Evolutionary conservation across 2,888 invertebrate genomes (phyloP), one percentile per base, ranked within the genome.

Genomic region (Eurytoma adleriae): DNA sequence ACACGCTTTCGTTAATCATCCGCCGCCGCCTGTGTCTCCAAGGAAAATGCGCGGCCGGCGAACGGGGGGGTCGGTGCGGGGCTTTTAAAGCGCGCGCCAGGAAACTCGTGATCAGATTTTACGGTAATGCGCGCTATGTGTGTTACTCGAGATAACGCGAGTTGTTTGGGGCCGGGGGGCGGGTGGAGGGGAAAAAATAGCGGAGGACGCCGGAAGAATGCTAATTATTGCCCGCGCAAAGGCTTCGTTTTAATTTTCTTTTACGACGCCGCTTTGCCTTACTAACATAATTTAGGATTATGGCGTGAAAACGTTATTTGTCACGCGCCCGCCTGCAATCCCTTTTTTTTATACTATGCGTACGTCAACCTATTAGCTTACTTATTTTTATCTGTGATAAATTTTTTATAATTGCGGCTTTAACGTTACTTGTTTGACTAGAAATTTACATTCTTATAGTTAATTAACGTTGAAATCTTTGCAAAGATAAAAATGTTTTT

Each of bases 1-100:
- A 83, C 79, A 70, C 50, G 83, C 83, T 85, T 85, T 78, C 81
- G 84, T 84, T 84, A 79, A 82, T 81, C 81, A 81, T 78, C 66
- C 57, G 62, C 40, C 20, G 27, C 62, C 18, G n/a, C 61, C 24
- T 27, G 54, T 54, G 59, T 54, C 69, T 78, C 67, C 50, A 71
- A 76, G 76, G 76, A 80, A 77, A 79, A 79, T 79, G 73, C 78
- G 67, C 64, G 67, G 75, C 48, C 66, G 52, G 54, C n/a, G 30
- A 13, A 16, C 7, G 16, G 14, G 24, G 16, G 4, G 54, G n/a
- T 3, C 2, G 54, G 13, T 4, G 54, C 52, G 52, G n/a, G 16
- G 62, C 24, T 62, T 62, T 62, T 62, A 62, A 62, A 62, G 30
- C n/a, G 54, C 54, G 54, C 13, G 18, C 61, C 24, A 16, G 27